Evolutionary conservation across 2,113 vertebrate species (phyloP).

Genomic region (Bufo bufo): DNA sequence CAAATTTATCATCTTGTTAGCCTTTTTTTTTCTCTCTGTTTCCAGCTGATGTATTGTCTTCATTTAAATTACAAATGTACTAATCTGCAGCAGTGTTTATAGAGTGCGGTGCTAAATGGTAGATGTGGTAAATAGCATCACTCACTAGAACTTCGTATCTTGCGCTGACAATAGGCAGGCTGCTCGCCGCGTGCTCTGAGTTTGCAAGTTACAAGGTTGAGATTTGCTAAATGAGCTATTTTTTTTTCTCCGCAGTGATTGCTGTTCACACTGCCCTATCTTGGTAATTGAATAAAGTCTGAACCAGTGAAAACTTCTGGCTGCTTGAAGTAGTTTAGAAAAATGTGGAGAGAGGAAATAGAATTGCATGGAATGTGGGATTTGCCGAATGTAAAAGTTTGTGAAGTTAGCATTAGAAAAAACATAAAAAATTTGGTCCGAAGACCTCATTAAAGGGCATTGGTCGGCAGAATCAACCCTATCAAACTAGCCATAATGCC

Average conservation of each 20-base stretch:
- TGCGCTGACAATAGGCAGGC: conserved; percentile 66
- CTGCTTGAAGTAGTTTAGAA: neutral
- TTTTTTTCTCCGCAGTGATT: conserved; percentile 66
- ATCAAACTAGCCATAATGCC: too few relatives aligned
- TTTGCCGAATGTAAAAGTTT: neutral
- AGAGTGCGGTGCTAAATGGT: conserved; percentile 78
- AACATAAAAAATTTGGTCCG: neutral
- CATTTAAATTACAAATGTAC: conserved; percentile 83
- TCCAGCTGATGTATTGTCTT: conserved; percentile 77
- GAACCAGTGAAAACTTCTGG: conserved; percentile 58
- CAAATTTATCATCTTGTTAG: conserved; percentile 74
- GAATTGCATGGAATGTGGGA: neutral
- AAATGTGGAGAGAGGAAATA: rapidly evolving
- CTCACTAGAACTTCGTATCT: conserved; percentile 73
- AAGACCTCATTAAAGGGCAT: neutral
- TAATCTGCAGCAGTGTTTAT: conserved; percentile 81
- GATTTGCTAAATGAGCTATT: conserved; percentile 64
- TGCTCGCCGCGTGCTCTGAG: conserved; percentile 54
- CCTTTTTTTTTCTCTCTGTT: conserved; percentile 69
- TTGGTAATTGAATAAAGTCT: conserved; percentile 44
- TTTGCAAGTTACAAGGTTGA: conserved; percentile 34
- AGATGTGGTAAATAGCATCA: conserved; percentile 78
- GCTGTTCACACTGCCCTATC: conserved; percentile 53
- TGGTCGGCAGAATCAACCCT: too few relatives aligned
- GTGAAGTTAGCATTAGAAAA: neutral